A percentile compares a stretch with the other conserved stretches of the same genome.
phyloP scores from a whole-genome alignment of 2,113 vertebrate genomes.

The Columba janthina region DNA sequence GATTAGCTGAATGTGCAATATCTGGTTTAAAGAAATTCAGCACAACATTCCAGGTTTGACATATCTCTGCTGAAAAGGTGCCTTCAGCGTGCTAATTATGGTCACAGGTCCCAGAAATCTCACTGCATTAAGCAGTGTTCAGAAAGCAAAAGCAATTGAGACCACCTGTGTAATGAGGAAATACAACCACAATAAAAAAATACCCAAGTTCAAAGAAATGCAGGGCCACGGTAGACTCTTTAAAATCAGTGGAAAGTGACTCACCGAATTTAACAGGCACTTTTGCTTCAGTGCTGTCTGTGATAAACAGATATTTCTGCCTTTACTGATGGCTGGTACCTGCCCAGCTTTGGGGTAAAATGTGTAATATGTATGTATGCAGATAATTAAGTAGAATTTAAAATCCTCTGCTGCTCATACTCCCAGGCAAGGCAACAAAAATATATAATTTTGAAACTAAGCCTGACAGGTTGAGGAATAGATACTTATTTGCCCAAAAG shows the following conservation, averaged over 20 bases:
- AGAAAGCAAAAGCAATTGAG: not conserved
- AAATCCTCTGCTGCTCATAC: not conserved
- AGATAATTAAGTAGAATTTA: constrained; percentile 41
- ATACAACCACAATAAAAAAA: not conserved
- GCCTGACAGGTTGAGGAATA: not conserved
- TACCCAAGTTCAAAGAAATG: not conserved
- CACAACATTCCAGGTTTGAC: not conserved
- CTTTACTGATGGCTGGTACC: not conserved
- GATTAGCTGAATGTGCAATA: not conserved
- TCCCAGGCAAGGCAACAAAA: not conserved
- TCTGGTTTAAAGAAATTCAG: not conserved
- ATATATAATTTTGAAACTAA: not conserved
- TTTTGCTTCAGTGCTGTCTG: not conserved
- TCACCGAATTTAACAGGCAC: not conserved
- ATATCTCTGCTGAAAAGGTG: not conserved
- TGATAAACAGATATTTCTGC: not conserved
- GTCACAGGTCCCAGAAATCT: not conserved
- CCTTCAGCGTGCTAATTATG: not conserved
- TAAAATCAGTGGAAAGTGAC: not conserved
- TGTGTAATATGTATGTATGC: not conserved
- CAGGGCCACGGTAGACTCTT: not conserved
- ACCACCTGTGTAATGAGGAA: not conserved
- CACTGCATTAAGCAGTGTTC: not conserved
- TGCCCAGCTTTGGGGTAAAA: not conserved
- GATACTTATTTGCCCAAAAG: not conserved